Evolutionary conservation across 2,113 vertebrate genomes (phyloP).

Genomic region (Micromys minutus): DNA sequence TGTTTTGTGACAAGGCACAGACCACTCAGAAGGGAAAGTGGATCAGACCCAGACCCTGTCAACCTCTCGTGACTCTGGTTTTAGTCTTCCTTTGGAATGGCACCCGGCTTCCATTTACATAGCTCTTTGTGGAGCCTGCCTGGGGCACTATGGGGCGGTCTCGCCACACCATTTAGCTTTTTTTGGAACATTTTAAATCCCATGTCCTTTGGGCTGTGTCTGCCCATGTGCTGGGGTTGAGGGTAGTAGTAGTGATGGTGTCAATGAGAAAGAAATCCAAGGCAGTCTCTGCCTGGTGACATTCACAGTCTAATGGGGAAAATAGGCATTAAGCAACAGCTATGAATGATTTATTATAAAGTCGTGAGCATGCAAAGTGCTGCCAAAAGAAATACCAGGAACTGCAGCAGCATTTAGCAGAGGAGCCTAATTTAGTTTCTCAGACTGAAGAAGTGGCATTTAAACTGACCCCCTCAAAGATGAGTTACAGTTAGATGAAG

Average conservation of each 20-base stretch:
- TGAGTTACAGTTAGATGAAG: not conserved
- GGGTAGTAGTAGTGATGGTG: not conserved
- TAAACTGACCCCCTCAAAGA: conserved; percentile 53
- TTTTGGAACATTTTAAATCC: not conserved
- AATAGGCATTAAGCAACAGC: conserved; percentile 60
- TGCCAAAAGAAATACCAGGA: conserved; percentile 52
- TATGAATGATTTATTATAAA: conserved; percentile 71
- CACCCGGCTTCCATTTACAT: not conserved
- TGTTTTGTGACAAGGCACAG: not conserved
- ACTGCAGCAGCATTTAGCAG: conserved; percentile 32
- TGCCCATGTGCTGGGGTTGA: not conserved
- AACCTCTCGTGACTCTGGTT: not conserved
- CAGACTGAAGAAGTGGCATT: conserved; percentile 51
- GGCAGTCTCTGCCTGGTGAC: not conserved
- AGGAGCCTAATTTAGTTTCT: conserved; percentile 64
- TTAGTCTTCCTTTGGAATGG: not conserved
- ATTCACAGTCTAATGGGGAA: conserved; percentile 30
- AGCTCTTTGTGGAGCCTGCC: not conserved
- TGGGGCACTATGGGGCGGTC: not conserved
- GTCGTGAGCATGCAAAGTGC: conserved; percentile 37
- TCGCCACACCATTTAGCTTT: not conserved
- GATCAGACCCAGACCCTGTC: not conserved
- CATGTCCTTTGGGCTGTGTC: not conserved
- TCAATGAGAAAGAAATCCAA: not conserved
- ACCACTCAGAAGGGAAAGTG: not conserved